Evolutionary conservation across 1,140 invertebrate genomes (phyloP), one percentile per base, ranked within the genome.

Genomic region (Chrysoperla carnea): DNA sequence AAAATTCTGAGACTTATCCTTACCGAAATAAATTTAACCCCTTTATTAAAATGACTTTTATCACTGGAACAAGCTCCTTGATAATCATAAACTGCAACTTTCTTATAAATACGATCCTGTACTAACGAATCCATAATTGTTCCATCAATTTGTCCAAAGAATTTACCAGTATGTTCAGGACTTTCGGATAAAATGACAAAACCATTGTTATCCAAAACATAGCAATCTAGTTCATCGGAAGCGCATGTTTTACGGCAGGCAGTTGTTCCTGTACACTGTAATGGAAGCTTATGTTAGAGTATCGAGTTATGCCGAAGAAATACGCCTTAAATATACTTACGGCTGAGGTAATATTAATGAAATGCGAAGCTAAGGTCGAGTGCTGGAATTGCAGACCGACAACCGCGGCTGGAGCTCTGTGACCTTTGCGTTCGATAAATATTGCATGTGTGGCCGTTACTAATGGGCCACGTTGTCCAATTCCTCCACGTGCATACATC

Each of bases 101-200:
- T 83, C 51, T 78, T 84, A 59, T 89, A 94, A 47, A 93, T 90
- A 43, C 79, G 73, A 53, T 89, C 83, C 55, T 91, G 84, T 0
- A 93, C 85, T 23, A 94, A 60, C 0, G 84, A 88, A 57, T 92
- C 84, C 84, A 93, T 91, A 37, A 94, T 86, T 1, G 86, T 90
- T n/a, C 87, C 87, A 57, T 94, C 88, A 37, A 92, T 81, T 58
- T 92, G 85, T 0, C 89, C 89, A 53, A 93, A 93, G 61, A 93
- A 94, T 50, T 78, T 70, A 8, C 85, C 85, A 4, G 85, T 87
- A 54, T 91, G 81, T 39, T 83, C 74, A 28, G 72, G 67, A 46
- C 81, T 76, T 59, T 92, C 86, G 5, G 86, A 90, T 17, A 91
- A 76, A 28, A 93, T 81, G n/a, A 93, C 80, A 58, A 91, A 94